Percentiles rank a stretch among this genome's conserved stretches.
Conservation (phyloP, 2,888 invertebrate species). For the Parthenolecanium corni region DNA sequence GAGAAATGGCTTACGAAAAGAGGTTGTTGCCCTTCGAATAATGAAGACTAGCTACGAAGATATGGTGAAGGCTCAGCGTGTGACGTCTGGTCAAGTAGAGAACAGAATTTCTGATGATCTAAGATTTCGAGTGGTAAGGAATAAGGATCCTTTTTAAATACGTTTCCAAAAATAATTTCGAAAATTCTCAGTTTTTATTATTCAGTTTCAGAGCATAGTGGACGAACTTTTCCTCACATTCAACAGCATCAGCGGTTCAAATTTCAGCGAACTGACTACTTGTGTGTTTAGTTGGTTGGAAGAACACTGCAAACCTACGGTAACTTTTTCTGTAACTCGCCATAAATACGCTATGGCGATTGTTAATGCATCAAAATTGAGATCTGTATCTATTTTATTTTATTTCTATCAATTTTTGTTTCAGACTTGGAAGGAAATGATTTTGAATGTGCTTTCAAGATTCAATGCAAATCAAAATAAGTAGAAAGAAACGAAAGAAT, state of each 20-base stretch:
- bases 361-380: too few relatives aligned
- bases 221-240: constrained; percentile 87
- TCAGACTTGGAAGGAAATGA: background rate
- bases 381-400: background rate
- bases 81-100: constrained; percentile 76
- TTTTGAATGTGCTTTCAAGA: too few relatives aligned
- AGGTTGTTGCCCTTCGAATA: constrained; percentile 83
- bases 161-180: background rate
- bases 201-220: constrained; percentile 85
- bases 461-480: too few relatives aligned
- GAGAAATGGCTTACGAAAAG: constrained; percentile 73
- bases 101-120: constrained; percentile 85
- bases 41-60: constrained; percentile 93
- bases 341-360: too few relatives aligned
- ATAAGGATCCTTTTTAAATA: background rate
- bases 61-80: constrained; percentile 90
- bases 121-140: constrained; percentile 86
- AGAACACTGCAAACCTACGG: constrained; percentile 89
- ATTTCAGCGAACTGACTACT: constrained; percentile 85
- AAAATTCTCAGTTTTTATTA: background rate
- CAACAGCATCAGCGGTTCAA: constrained; percentile 63
- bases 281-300: constrained; percentile 95
- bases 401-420: background rate
- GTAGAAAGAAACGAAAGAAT: too few relatives aligned
- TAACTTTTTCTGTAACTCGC: constrained; percentile 2